These are phyloP conservation scores for Listronotus bonariensis DNA, from an alignment of 1,140 invertebrate species.

Conservation along the genomic window DNA sequence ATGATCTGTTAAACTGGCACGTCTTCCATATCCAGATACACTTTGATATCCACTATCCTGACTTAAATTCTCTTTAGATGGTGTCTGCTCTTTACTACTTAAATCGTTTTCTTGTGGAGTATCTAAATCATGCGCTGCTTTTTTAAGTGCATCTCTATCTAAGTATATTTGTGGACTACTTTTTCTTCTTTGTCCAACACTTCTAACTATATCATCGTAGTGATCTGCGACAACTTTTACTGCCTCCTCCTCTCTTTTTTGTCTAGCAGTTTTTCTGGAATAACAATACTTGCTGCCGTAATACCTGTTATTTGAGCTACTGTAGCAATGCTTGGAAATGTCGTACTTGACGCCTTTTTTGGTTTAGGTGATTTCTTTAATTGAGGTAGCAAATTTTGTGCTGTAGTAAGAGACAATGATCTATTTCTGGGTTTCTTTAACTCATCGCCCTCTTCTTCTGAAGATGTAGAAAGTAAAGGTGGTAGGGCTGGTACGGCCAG, in stretches of 20 bases:
- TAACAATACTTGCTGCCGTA: constrained; percentile 51
- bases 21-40: constrained; percentile 33
- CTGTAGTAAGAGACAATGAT: constrained; percentile 39
- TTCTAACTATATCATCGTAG: constrained; percentile 78
- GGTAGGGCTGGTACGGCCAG: constrained; percentile 49
- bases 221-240: constrained; percentile 74
- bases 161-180: constrained; percentile 34
- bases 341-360: constrained; percentile 13
- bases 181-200: constrained; percentile 62
- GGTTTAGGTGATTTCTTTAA: constrained; percentile 18
- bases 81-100: constrained; percentile 38
- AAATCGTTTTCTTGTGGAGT: constrained; percentile 25
- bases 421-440: constrained; percentile 22
- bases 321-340: constrained; percentile 39
- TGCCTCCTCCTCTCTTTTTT: constrained; percentile 60
- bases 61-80: constrained; percentile 61
- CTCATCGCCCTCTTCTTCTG: constrained; percentile 22
- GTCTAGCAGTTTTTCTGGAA: constrained; percentile 44
- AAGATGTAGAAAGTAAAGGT: constrained; percentile 22
- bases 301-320: constrained; percentile 47
- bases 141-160: constrained; percentile 43
- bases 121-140: constrained; percentile 45
- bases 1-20: constrained; percentile 31
- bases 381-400: constrained; percentile 3
- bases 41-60: constrained; percentile 60